A percentile compares a stretch with the other conserved stretches of the same genome.
These are phyloP conservation scores for Popillia japonica DNA, from an alignment of 1,140 invertebrate genomes.

Conservation along the genomic window DNA sequence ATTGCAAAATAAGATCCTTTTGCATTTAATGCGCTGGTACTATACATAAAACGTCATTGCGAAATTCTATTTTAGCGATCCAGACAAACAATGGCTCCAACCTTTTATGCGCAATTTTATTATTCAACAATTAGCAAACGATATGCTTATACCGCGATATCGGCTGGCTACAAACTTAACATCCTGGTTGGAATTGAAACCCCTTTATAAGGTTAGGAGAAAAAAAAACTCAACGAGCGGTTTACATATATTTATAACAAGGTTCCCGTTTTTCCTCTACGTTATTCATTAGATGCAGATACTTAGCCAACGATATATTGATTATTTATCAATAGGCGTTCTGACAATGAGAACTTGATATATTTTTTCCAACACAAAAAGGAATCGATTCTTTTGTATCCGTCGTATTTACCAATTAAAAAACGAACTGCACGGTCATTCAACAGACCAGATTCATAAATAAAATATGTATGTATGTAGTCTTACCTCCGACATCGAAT, in stretches of 20 bases:
- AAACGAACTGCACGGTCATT: slow-evolving; percentile 19
- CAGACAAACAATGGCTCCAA: slow-evolving; percentile 30
- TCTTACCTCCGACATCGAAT: not conserved
- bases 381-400: slow-evolving; percentile 22
- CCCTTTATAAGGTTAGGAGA: slow-evolving; percentile 23
- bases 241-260: slow-evolving; percentile 36
- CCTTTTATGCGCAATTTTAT: slow-evolving; percentile 18
- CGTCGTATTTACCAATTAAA: slow-evolving; percentile 31
- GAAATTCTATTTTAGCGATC: slow-evolving; percentile 28
- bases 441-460: slow-evolving; percentile 26
- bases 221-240: slow-evolving; percentile 27
- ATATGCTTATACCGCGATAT: not conserved
- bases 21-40: slow-evolving; percentile 13
- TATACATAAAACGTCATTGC: not conserved
- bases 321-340: slow-evolving; percentile 28
- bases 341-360: slow-evolving; percentile 24
- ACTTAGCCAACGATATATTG: not conserved
- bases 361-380: slow-evolving; percentile 25
- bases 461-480: slow-evolving; percentile 17
- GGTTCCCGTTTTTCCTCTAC: slow-evolving; percentile 20
- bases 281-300: not conserved
- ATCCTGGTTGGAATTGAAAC: slow-evolving; percentile 21
- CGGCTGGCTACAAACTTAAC: not conserved
- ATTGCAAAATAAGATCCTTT: slow-evolving; percentile 30
- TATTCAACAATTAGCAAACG: slow-evolving; percentile 30